Conservation (phyloP, 1,140 invertebrate genomes). For the Caerostris darwini region DNA sequence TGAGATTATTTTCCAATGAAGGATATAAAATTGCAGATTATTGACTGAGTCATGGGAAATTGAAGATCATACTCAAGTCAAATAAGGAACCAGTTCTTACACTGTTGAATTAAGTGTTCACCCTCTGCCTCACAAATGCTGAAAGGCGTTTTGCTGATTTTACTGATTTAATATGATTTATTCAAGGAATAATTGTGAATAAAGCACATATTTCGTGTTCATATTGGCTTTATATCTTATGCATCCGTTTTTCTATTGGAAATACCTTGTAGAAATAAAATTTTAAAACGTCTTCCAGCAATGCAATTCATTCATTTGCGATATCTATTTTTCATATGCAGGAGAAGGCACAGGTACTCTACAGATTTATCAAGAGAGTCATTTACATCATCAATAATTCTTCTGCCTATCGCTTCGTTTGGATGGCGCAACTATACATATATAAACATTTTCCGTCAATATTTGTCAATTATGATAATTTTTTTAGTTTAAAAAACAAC, state of each 20-base stretch:
- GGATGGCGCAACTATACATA: no score
- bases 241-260: not conserved
- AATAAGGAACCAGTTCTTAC: not conserved
- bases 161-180: not conserved
- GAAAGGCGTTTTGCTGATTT: not conserved
- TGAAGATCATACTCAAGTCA: not conserved
- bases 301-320: not conserved
- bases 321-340: not conserved
- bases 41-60: slow-evolving; percentile 6
- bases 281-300: not conserved
- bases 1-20: not conserved
- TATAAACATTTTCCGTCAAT: no score
- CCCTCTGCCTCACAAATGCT: not conserved
- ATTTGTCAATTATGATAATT: no score
- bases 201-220: no score
- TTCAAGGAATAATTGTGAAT: not conserved
- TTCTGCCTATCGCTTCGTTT: no score
- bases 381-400: no score
- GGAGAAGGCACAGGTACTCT: not conserved
- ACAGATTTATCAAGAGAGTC: no score
- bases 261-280: not conserved
- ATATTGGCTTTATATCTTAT: not conserved
- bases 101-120: not conserved
- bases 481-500: no score
- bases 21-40: not conserved